Evolutionary conservation across 2,797 vertebrate species (phyloP).

Genomic region (Scleropages formosus): DNA sequence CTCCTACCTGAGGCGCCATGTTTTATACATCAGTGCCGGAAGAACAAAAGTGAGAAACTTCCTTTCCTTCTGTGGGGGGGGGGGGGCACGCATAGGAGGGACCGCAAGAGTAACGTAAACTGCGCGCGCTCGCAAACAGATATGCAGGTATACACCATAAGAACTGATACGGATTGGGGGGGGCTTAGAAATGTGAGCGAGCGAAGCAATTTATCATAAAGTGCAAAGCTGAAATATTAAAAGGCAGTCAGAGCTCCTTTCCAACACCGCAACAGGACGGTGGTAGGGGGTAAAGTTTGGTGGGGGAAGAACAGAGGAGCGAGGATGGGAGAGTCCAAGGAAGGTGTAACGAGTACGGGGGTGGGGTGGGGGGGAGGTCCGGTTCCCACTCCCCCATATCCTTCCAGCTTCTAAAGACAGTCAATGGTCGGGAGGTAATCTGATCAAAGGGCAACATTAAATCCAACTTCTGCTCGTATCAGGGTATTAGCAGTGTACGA

Average conservation of each 20-base stretch:
- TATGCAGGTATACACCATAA: conserved; percentile 1
- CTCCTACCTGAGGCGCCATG: conserved; percentile 98
- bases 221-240: conserved; percentile 22
- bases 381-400: conserved; percentile 44
- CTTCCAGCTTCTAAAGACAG: conserved; percentile 67
- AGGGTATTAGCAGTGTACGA: conserved; percentile 97
- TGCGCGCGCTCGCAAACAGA: neutral
- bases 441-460: conserved; percentile 94
- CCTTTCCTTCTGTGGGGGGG: conserved; percentile 48
- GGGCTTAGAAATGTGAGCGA: conserved; percentile 10
- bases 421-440: conserved; percentile 82
- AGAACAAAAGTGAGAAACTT: conserved; percentile 52
- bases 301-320: neutral
- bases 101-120: neutral
- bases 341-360: conserved; percentile 51
- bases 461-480: conserved; percentile 96
- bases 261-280: neutral
- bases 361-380: conserved; percentile 46
- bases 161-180: neutral
- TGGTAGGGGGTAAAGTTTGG: conserved; percentile 30
- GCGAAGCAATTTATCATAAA: conserved; percentile 28
- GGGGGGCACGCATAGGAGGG: conserved; percentile 34
- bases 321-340: neutral
- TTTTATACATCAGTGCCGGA: conserved; percentile 95
- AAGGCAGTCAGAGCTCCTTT: conserved; percentile 22